Percentiles rank a stretch among this genome's conserved stretches.
phyloP scores from a whole-genome alignment of 2,113 vertebrate species.

The Narcine bancroftii region DNA sequence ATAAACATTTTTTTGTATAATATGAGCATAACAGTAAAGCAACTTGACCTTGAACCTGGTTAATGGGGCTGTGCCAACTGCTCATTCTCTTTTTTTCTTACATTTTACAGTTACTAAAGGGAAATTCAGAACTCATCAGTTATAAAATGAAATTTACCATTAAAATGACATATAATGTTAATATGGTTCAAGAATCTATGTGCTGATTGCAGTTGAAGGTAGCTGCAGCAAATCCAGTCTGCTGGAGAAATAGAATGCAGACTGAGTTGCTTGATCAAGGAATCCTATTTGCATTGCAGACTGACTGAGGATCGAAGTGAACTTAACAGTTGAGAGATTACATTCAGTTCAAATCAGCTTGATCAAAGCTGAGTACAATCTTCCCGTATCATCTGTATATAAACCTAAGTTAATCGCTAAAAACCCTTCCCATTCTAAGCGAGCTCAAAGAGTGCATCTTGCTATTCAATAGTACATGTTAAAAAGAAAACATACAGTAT shows the following conservation, averaged over 20 bases:
- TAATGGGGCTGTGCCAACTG: too few relatives aligned
- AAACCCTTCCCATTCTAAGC: not conserved
- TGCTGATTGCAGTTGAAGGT: not conserved
- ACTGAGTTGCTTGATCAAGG: not conserved
- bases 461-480: not conserved
- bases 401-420: not conserved
- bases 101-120: not conserved
- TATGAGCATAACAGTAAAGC: too few relatives aligned
- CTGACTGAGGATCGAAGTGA: slow-evolving; percentile 1
- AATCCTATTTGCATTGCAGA: slow-evolving; percentile 18
- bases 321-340: slow-evolving; percentile 21
- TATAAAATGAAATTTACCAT: not conserved
- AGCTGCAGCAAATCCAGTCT: not conserved
- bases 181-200: slow-evolving; percentile 2
- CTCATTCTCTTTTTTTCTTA: too few relatives aligned
- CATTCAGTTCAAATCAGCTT: slow-evolving; percentile 17
- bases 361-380: slow-evolving; percentile 14
- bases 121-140: slow-evolving; percentile 6
- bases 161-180: not conserved
- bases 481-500: too few relatives aligned
- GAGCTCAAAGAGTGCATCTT: slow-evolving; percentile 9
- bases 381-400: slow-evolving; percentile 1
- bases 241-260: not conserved
- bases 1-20: too few relatives aligned
- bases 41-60: too few relatives aligned